Base-by-base conservation (phyloP, 2,888 invertebrate species). In the Agrilus biguttatus region DNA sequence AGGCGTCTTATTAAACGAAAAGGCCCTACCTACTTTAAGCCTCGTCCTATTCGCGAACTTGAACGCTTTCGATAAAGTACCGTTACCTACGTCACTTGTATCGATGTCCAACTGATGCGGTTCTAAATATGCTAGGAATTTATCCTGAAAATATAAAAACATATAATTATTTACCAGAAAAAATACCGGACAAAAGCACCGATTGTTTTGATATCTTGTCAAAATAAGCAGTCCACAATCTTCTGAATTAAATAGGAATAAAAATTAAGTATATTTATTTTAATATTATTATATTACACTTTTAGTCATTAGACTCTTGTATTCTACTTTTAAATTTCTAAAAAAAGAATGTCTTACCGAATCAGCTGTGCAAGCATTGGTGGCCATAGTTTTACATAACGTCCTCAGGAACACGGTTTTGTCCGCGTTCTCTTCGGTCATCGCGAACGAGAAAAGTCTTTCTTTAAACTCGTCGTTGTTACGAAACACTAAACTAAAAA, bases 1-100 rank as follows among this genome's bases (percentile, higher is more conserved):
- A 40, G 95, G 93, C 23, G 95, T 93, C 69, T 91, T 90, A 68
- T 90, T 92, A 69, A 95, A 91, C 50, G 92, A 93, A 61, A 95
- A 85, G 51, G 93, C 93, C 53, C 95, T 78, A 41, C 90, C 90
- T 53, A 95, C 90, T 75, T 88, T 87, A 61, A 85, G 77, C 56
- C 84, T 75, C 43, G 88, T 87, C 56, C 83, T 76, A 47, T 84
- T 80, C 36, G 88, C 88, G 65, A 87, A 82, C 73, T 87, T 89
- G 61, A 90, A 85, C 50, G 91, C 92, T 73, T 89, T 91, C 54
- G 88, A 86, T 52, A 92, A 72, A 45, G 90, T 88, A 57, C 88
- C 88, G 58, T 84, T 77, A 56, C 81, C 82, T 47, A 89, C 78
- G 65, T 91, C 90, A 64, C 83, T 86, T 45, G 87, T 87, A 63